Evolutionary conservation across 2,113 vertebrate genomes (phyloP).

Genomic region (Todiramphus chloris): DNA sequence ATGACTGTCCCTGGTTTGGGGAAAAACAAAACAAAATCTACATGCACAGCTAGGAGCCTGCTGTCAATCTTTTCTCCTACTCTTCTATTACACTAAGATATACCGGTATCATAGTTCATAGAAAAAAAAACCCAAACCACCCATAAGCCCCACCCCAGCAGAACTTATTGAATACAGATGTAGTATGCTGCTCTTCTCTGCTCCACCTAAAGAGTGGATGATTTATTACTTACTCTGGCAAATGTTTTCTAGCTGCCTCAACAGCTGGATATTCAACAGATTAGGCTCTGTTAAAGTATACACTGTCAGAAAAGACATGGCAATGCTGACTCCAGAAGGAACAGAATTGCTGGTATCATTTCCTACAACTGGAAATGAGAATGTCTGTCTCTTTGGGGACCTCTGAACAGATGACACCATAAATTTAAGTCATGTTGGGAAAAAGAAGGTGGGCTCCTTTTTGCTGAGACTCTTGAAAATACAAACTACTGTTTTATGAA

Average conservation of each 20-base stretch:
- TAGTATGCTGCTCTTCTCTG: neutral
- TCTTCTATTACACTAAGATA: neutral
- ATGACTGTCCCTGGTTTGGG: neutral
- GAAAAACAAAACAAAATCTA: neutral
- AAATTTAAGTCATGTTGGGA: neutral
- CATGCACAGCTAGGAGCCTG: neutral
- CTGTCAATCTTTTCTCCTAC: neutral
- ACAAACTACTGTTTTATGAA: neutral
- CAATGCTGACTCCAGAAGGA: neutral
- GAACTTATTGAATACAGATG: neutral
- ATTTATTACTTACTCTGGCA: neutral
- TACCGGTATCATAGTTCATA: neutral
- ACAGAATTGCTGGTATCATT: neutral
- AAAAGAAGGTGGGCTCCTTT: neutral
- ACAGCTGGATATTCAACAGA: neutral
- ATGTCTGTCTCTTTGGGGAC: neutral
- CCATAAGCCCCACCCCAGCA: neutral
- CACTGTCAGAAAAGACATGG: neutral
- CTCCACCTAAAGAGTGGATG: neutral
- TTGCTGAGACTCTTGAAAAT: neutral
- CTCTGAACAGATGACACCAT: neutral
- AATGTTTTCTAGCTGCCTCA: neutral
- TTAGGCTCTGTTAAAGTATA: neutral
- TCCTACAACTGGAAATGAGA: neutral
- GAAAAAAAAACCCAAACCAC: neutral